Conservation (phyloP, 2,113 vertebrate genomes). For the Callocephalon fimbriatum region DNA sequence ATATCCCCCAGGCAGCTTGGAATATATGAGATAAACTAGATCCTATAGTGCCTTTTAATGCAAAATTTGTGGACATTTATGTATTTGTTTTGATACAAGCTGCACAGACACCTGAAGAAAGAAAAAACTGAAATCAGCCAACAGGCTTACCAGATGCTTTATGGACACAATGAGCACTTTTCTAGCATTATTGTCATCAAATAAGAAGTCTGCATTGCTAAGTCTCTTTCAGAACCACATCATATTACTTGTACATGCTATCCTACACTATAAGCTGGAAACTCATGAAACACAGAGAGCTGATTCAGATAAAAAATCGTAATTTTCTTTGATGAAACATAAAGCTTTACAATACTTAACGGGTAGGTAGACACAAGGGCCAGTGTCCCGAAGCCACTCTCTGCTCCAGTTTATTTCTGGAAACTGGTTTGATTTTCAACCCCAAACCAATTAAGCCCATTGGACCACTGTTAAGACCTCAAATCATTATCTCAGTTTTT, state of each 20-base stretch:
- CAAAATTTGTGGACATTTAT: not conserved
- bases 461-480: not conserved
- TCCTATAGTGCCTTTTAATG: not conserved
- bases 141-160: not conserved
- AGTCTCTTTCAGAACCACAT: not conserved
- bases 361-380: not conserved
- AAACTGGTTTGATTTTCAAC: not conserved
- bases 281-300: not conserved
- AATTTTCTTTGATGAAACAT: not conserved
- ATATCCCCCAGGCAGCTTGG: not conserved
- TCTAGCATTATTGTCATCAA: not conserved
- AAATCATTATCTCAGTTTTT: not conserved
- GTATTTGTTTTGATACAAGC: not conserved
- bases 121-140: not conserved
- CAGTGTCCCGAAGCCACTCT: not conserved
- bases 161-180: not conserved
- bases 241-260: not conserved
- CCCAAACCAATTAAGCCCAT: not conserved
- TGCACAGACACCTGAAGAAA: not conserved
- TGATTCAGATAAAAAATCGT: not conserved
- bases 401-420: not conserved
- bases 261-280: not conserved
- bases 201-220: not conserved
- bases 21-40: not conserved
- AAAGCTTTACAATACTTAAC: not conserved